Evolutionary conservation across 2,888 invertebrate species (phyloP).

Genomic region (Sphaeridia pumilis): DNA sequence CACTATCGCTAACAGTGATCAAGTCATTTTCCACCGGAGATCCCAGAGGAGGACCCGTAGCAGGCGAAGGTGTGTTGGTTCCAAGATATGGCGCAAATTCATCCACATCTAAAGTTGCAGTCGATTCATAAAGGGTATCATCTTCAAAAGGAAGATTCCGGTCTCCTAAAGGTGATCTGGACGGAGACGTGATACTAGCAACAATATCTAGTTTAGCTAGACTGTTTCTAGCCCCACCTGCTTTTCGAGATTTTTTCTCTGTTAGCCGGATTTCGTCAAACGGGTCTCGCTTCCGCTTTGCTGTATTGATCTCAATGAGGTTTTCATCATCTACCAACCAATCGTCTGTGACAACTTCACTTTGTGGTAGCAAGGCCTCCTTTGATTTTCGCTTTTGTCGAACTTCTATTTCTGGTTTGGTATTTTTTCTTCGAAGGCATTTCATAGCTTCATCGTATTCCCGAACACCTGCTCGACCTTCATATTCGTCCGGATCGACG

Average conservation of each 20-base stretch:
- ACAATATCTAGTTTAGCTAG: conserved; percentile 14
- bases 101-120: too few relatives aligned
- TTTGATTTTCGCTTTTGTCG: background rate
- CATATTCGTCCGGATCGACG: conserved; percentile 33
- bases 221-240: conserved; percentile 14
- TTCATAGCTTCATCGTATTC: conserved; percentile 27
- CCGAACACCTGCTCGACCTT: conserved; percentile 20
- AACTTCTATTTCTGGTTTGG: background rate
- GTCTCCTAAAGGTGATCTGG: too few relatives aligned
- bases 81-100: too few relatives aligned
- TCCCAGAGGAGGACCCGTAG: too few relatives aligned
- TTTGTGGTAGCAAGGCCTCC: conserved; percentile 52
- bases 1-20: too few relatives aligned
- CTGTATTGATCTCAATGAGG: background rate
- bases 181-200: too few relatives aligned
- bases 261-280: conserved; percentile 19
- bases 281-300: conserved; percentile 29
- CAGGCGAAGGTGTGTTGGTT: too few relatives aligned
- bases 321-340: conserved; percentile 69
- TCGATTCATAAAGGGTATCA: too few relatives aligned
- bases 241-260: conserved; percentile 16
- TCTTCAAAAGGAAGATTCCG: too few relatives aligned
- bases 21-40: too few relatives aligned
- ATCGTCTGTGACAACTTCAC: conserved; percentile 57
- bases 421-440: conserved; percentile 10